These are phyloP conservation scores for Schizotus pectinicornis DNA, from an alignment of 2,888 invertebrate species.

Conservation along the genomic window DNA sequence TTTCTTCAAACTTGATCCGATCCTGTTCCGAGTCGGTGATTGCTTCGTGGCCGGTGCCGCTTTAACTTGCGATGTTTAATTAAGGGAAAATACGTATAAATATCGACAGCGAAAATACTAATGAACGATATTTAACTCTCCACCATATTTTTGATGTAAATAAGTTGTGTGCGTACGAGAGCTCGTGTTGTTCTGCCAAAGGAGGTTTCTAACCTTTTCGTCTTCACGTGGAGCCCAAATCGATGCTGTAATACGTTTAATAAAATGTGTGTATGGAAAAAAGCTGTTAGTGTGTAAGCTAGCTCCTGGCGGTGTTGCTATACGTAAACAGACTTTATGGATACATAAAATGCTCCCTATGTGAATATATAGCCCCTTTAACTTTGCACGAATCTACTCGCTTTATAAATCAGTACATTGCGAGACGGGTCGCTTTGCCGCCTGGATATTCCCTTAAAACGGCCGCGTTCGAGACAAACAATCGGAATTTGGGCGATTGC, in stretches of 20 bases:
- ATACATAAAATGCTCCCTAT: slow-evolving; percentile 46
- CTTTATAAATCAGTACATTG: slow-evolving; percentile 31
- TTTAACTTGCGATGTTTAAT: too few species aligned
- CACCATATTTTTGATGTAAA: neutral
- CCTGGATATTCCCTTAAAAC: too few species aligned
- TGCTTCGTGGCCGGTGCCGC: too few species aligned
- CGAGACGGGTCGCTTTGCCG: neutral
- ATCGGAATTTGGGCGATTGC: too few species aligned
- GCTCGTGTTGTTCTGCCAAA: neutral
- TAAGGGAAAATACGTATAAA: too few species aligned
- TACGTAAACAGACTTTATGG: slow-evolving; percentile 49
- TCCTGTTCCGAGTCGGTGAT: too few species aligned
- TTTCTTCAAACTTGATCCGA: too few species aligned
- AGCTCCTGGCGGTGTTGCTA: slow-evolving; percentile 34
- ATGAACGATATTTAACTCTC: too few species aligned
- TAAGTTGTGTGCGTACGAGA: neutral
- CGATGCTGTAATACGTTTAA: slow-evolving; percentile 34
- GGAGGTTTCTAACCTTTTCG: slow-evolving; percentile 2
- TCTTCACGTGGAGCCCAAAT: slow-evolving; percentile 20
- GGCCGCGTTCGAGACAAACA: too few species aligned
- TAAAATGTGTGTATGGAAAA: slow-evolving; percentile 39
- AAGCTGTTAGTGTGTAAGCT: slow-evolving; percentile 36
- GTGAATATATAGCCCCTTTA: slow-evolving; percentile 42
- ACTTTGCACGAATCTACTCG: slow-evolving; percentile 32
- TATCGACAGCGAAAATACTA: too few species aligned